Evolutionary conservation across 2,888 invertebrate genomes (phyloP).

Genomic region (Tanytarsus gracilentus): DNA sequence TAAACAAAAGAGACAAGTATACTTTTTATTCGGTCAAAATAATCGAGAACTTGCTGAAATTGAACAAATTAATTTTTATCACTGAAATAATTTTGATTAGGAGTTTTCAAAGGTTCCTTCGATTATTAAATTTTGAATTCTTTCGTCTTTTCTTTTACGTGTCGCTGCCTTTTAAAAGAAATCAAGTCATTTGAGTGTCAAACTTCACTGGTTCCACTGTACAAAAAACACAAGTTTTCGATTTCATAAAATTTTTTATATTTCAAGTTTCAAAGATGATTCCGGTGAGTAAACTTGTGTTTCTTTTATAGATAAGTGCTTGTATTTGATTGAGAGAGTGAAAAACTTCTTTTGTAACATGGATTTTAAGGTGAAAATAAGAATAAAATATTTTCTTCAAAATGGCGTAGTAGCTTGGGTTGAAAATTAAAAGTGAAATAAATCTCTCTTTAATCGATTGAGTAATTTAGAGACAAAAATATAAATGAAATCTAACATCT

Average conservation of each 20-base stretch:
- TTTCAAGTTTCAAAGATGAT: constrained; percentile 2
- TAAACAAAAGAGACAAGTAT: too few species aligned
- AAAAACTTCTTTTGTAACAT: not conserved
- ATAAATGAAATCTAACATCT: too few species aligned
- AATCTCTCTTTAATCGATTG: not conserved
- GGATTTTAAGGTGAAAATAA: not conserved
- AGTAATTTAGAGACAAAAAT: too few species aligned
- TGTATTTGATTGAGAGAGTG: not conserved
- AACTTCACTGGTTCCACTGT: not conserved
- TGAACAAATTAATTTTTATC: too few species aligned
- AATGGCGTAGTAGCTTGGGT: not conserved
- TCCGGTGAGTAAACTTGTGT: constrained; percentile 9
- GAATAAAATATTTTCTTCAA: not conserved
- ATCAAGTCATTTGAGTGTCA: not conserved
- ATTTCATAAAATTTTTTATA: not conserved
- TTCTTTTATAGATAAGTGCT: not conserved
- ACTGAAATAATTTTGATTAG: too few species aligned
- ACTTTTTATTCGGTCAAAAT: too few species aligned
- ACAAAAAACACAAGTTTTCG: not conserved
- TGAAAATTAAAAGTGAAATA: not conserved
- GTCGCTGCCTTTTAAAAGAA: not conserved
- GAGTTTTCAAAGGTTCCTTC: too few species aligned
- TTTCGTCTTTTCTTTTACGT: too few species aligned
- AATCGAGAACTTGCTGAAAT: too few species aligned
- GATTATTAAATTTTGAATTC: too few species aligned